Conservation (phyloP, 2,888 invertebrate genomes). For the Monochamus alternatus region DNA sequence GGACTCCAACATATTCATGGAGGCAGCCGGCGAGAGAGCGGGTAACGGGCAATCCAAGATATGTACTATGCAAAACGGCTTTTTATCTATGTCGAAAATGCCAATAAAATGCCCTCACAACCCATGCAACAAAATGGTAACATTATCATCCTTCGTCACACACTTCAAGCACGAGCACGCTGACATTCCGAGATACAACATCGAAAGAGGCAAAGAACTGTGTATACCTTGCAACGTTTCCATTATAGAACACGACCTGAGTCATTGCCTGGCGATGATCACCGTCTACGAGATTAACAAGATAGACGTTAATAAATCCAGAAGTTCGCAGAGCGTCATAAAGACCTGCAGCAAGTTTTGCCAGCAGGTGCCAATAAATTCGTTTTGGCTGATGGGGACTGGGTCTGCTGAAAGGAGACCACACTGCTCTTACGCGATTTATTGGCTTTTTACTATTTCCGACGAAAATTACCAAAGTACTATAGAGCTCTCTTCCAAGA, state of each 20-base stretch:
- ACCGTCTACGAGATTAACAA: slow-evolving; percentile 63
- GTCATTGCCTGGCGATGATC: slow-evolving; percentile 64
- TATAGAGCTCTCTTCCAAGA: slow-evolving; percentile 64
- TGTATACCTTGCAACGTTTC: slow-evolving; percentile 60
- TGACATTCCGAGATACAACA: slow-evolving; percentile 58
- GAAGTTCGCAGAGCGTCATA: slow-evolving; percentile 59
- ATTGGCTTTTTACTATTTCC: slow-evolving; percentile 66
- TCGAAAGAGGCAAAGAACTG: slow-evolving; percentile 61
- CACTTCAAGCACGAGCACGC: slow-evolving; percentile 67
- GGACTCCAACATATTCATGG: slow-evolving; percentile 2
- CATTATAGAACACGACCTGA: slow-evolving; percentile 57
- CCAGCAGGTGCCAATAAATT: slow-evolving; percentile 61
- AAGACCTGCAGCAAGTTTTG: slow-evolving; percentile 61
- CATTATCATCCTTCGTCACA: slow-evolving; percentile 62
- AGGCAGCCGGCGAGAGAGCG: background rate
- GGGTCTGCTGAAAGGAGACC: slow-evolving; percentile 59
- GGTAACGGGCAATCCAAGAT: slow-evolving; percentile 32
- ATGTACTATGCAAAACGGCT: slow-evolving; percentile 28
- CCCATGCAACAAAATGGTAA: slow-evolving; percentile 65
- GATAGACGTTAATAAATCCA: slow-evolving; percentile 56
- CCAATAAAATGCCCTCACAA: slow-evolving; percentile 65
- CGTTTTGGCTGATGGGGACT: slow-evolving; percentile 68
- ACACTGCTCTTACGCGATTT: slow-evolving; percentile 58
- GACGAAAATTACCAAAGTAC: slow-evolving; percentile 63
- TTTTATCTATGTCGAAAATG: slow-evolving; percentile 45